These are phyloP conservation scores for Xanthostigma xanthostigma DNA, from an alignment of 2,888 invertebrate genomes.

Conservation along the genomic window DNA sequence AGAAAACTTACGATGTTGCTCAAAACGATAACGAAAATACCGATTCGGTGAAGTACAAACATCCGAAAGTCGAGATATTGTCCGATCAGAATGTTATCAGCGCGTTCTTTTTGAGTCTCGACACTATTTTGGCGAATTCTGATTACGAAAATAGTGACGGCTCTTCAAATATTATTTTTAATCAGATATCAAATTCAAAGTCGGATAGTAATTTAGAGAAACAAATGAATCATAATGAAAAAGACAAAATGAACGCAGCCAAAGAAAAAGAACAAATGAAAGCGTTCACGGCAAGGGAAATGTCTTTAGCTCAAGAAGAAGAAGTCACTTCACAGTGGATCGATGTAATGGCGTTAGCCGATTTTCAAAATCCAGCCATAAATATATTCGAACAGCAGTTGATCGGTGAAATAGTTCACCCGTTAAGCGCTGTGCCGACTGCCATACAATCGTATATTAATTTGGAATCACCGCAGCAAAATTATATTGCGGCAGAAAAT, in stretches of 20 bases:
- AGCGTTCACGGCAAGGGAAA: constrained; percentile 46
- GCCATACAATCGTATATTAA: constrained; percentile 45
- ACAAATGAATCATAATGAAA: not conserved
- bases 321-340: constrained; percentile 63
- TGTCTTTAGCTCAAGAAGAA: constrained; percentile 59
- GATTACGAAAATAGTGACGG: no score
- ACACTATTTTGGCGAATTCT: no score
- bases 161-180: no score
- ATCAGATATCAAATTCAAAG: no score
- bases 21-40: no score
- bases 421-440: constrained; percentile 43
- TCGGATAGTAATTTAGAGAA: not conserved
- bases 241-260: not conserved
- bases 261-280: constrained; percentile 8
- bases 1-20: no score
- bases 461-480: constrained; percentile 18
- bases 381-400: constrained; percentile 40
- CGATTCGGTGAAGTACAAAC: no score
- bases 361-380: constrained; percentile 45
- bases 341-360: constrained; percentile 53
- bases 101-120: no score
- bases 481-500: constrained; percentile 7
- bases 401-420: constrained; percentile 35
- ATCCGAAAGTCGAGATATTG: no score
- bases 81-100: no score